Conservation (phyloP, 2,888 invertebrate species). For the Graphium colonna region DNA sequence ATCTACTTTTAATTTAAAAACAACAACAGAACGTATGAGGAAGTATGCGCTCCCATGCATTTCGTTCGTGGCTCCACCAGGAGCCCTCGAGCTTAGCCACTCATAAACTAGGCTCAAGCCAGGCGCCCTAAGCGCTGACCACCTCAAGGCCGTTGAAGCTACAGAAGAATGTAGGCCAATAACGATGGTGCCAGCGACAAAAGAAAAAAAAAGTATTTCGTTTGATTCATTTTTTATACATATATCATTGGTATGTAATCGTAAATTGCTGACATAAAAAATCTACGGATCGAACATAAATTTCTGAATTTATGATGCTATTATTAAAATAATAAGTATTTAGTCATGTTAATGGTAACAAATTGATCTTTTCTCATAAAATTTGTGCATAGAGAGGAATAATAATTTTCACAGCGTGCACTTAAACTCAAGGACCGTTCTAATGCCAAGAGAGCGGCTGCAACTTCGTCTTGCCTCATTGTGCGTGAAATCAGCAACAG, state of each 20-base stretch:
- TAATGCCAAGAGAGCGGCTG: constrained; percentile 23
- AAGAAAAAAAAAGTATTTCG: not conserved
- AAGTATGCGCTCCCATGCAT: too few species aligned
- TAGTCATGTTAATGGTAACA: not conserved
- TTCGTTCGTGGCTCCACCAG: too few species aligned
- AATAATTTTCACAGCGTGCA: constrained; percentile 12
- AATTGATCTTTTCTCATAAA: not conserved
- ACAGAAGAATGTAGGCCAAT: too few species aligned
- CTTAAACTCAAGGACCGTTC: constrained; percentile 22
- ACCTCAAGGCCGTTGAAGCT: too few species aligned
- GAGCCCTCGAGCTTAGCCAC: too few species aligned
- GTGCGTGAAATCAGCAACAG: constrained; percentile 13
- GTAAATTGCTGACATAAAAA: not conserved
- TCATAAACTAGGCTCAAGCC: too few species aligned
- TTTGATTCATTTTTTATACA: not conserved
- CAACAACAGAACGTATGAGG: too few species aligned
- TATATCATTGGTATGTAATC: not conserved
- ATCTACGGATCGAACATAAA: too few species aligned
- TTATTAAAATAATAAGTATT: not conserved
- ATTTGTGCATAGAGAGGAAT: not conserved
- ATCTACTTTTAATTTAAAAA: too few species aligned
- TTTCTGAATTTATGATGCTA: too few species aligned
- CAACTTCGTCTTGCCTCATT: constrained; percentile 4
- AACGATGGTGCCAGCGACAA: not conserved
- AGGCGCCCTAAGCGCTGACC: too few species aligned